Evolutionary conservation across 1,140 invertebrate genomes (phyloP), one percentile per base, ranked within the genome.

Genomic region (Berghia stephanieae): DNA sequence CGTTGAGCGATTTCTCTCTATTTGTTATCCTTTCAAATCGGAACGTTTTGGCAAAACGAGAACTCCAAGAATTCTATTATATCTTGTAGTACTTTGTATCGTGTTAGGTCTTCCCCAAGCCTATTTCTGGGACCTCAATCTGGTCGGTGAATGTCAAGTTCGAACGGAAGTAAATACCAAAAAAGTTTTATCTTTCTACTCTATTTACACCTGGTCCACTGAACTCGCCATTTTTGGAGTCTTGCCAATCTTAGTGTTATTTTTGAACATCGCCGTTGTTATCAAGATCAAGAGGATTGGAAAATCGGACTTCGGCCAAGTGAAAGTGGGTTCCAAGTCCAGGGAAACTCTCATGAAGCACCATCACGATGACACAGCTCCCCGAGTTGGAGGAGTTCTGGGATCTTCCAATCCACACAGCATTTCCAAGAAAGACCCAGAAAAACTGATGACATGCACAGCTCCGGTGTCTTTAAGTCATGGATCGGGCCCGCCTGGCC

Each of bases 1-100:
- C 0, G 92, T 95, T 0, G 95, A 97, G 86, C 88, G 95, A 31
- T 96, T 95, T 85, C 92, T 96, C 6, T 95, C 95, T 0, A 85
- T 96, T 1, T 91, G 93, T 78, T 94, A 95, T 85, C 95, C 95
- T 0, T 85, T 96, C 52, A 91, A 92, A 55, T 90, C 94, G 0
- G 94, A 93, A 43, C 91, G 92, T 1, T 92, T 95, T 86, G 96
- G 95, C 85, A 95, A 94, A 0, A 93, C 94, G 0, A 89, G 94
- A 16, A 94, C 95, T 0, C 93, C 93, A 81, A 88, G 89, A 1
- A 91, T 93, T 0, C 90, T 95, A 0, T 52, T 78, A 27, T 52
- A 31, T 5, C 49, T 84, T 5, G 34, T 81, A 2, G 16, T 80
- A 6, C 13, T 79, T 38, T 78, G 80, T 21, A n/a, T 83, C 16